Conservation (phyloP, 2,797 vertebrate genomes). For the Mormyrops attenuatus region DNA sequence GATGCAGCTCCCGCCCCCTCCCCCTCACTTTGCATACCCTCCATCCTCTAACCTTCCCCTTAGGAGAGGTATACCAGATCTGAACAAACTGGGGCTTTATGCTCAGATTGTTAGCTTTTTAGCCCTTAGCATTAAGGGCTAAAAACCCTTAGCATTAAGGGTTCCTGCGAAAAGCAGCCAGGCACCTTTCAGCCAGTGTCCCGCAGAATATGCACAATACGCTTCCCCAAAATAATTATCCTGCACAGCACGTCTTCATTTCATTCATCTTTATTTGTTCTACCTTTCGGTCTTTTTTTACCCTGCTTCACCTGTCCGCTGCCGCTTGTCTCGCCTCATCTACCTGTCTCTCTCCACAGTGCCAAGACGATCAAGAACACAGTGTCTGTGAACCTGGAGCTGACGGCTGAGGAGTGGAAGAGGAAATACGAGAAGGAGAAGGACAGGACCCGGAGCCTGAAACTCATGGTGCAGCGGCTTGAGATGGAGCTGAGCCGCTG, state of each 20-base stretch:
- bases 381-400: slow-evolving; percentile 85
- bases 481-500: slow-evolving; percentile 83
- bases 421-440: slow-evolving; percentile 92
- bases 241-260: no score
- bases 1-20: not conserved
- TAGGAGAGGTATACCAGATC: not conserved
- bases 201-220: not conserved
- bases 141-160: no score
- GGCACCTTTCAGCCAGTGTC: not conserved
- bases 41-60: not conserved
- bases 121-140: not conserved
- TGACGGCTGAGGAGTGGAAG: slow-evolving; percentile 92
- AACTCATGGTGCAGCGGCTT: slow-evolving; percentile 60
- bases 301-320: not conserved
- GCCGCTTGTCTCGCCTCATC: not conserved
- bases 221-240: no score
- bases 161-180: not conserved
- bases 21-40: not conserved
- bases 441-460: slow-evolving; percentile 55
- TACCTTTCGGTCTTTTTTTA: not conserved
- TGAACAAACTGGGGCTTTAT: not conserved
- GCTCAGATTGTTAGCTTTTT: not conserved
- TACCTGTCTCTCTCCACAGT: slow-evolving; percentile 44
- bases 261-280: not conserved
- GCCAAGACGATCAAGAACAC: slow-evolving; percentile 95